Conservation (phyloP, 2,113 vertebrate species). For the Arothron firmamentum region DNA sequence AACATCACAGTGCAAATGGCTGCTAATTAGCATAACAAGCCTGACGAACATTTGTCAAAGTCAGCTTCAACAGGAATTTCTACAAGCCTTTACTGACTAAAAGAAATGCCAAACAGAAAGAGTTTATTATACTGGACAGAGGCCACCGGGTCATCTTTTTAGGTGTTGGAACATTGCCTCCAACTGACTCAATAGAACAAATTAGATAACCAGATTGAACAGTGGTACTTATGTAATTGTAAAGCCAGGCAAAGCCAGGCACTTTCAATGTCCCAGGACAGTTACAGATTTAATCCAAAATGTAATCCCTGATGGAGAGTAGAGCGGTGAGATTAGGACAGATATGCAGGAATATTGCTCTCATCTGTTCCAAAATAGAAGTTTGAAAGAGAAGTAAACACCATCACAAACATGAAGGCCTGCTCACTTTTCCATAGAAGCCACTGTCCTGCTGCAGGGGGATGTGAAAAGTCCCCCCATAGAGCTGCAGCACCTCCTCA, state of each 20-base stretch:
- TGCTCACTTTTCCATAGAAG: constrained; percentile 83
- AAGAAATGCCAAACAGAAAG: not conserved
- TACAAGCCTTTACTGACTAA: not conserved
- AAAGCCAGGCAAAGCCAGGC: constrained; percentile 7
- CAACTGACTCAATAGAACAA: constrained; percentile 14
- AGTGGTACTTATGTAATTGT: constrained; percentile 23
- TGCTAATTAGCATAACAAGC: constrained; percentile 18
- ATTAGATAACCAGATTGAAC: constrained; percentile 30
- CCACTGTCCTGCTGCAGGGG: constrained; percentile 81
- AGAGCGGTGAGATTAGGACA: constrained; percentile 22
- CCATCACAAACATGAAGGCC: not conserved
- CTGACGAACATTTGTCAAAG: constrained; percentile 4
- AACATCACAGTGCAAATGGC: constrained; percentile 18
- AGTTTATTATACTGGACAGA: not conserved
- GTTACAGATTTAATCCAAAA: constrained; percentile 37
- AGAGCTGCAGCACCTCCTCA: constrained; percentile 77
- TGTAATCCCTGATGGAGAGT: not conserved
- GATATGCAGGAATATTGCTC: not conserved
- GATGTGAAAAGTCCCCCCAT: constrained; percentile 78
- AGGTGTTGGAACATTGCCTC: not conserved
- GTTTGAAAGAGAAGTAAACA: not conserved
- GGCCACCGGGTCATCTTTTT: constrained; percentile 2
- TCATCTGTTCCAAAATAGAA: constrained; percentile 15
- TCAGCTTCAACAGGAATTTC: not conserved
- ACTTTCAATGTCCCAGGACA: constrained; percentile 11